Base-by-base conservation (phyloP, 2,113 vertebrate species). In the Colistium nudipinnis region DNA sequence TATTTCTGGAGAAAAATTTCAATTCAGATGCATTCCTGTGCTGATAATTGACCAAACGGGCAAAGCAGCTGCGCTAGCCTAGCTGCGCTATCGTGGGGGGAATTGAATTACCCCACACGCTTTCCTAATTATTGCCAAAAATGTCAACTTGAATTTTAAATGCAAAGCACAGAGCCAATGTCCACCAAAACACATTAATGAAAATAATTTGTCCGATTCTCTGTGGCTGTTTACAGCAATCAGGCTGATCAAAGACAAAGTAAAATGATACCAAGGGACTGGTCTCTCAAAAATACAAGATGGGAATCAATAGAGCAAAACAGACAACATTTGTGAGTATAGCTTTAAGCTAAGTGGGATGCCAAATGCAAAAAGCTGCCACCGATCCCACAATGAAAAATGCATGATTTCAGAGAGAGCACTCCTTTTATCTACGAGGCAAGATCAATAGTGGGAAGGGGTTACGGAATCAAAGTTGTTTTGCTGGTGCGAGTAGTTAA, bases 351-450 rank as follows among this genome's bases (percentile, higher is more conserved):
- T 86, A 93, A 92, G 85, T 87, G 88, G 82, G 83, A 88, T 85
- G 82, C 83, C 87, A 90, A 91, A 91, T 88, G 89, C 88, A 92
- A 90, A 90, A 88, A 87, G 77, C 88, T 90, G 89, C 88, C 90
- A 92, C 82, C 92, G 92, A 92, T 91, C 90, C 72, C 81, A 83
- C 75, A 73, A 93, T 93, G 85, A 93, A 93, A 94, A 93, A 93
- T 93, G 91, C 90, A 94, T 93, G 91, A 90, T 88, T 90, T 91
- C 79, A 86, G 78, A 77, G 74, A 70, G 84, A 84, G 85, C 64
- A 65, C 81, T 87, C 88, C 92, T 93, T 19, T 92, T 90, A 93
- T 93, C 89, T 90, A 76, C 72, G 44, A 91, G 81, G 88, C 82
- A 80, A 89, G 87, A 92, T 93, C 92, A 92, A 93, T 92, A 92